These are phyloP conservation scores for Lepidurus couesii DNA, from an alignment of 1,140 invertebrate species.

Conservation along the genomic window DNA sequence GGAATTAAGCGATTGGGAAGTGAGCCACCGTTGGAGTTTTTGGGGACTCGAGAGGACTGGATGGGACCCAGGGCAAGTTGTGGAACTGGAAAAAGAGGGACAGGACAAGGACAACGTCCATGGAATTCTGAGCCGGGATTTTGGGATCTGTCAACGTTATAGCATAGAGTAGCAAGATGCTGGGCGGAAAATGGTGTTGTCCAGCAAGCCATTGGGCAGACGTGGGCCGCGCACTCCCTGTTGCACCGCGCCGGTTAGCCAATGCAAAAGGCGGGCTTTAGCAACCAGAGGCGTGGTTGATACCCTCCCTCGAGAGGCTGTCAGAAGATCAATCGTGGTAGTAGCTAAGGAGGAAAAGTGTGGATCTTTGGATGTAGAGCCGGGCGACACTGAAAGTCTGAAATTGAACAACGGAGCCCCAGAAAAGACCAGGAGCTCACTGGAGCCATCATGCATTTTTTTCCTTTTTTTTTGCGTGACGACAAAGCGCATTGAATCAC, in stretches of 20 bases:
- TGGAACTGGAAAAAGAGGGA: background rate
- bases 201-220: background rate
- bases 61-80: background rate
- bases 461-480: background rate
- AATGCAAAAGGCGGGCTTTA: background rate
- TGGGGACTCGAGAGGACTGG: background rate
- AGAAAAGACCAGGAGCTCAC: background rate
- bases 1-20: background rate
- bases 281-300: background rate
- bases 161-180: background rate
- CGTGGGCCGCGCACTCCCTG: background rate
- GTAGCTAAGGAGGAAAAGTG: background rate
- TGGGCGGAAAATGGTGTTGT: conserved; percentile 13
- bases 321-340: conserved; percentile 15
- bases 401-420: background rate
- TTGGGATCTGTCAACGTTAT: background rate
- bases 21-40: background rate
- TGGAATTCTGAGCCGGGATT: background rate
- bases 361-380: background rate
- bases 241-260: background rate
- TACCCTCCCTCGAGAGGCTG: background rate
- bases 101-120: background rate
- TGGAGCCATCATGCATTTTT: background rate
- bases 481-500: background rate
- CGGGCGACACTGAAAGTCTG: background rate